A percentile compares a stretch with the other conserved stretches of the same genome.
Evolutionary conservation across 2,888 invertebrate species (phyloP).

Genomic region (Napeogenes inachia): DNA sequence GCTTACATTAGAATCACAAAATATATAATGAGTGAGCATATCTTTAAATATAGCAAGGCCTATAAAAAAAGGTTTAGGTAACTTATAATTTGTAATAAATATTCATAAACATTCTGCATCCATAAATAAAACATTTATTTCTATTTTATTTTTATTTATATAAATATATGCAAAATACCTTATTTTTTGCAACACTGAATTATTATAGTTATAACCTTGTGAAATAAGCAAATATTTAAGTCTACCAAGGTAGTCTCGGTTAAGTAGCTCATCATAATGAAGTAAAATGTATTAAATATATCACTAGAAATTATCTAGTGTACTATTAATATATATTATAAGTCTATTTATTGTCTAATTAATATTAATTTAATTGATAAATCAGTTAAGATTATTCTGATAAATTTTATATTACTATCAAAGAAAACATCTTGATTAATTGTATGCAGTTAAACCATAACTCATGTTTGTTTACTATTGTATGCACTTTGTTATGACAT

Average conservation of each 20-base stretch:
- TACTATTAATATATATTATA: neutral
- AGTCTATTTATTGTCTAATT: neutral
- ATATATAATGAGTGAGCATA: too few relatives aligned
- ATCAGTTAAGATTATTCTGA: neutral
- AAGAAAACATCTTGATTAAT: slow-evolving; percentile 21
- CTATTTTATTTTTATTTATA: neutral
- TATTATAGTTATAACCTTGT: slow-evolving; percentile 51
- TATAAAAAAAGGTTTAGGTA: neutral
- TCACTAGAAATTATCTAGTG: neutral
- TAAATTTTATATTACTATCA: slow-evolving; percentile 11
- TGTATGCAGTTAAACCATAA: slow-evolving; percentile 37
- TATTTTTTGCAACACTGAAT: slow-evolving; percentile 30
- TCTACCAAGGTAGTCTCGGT: slow-evolving; percentile 54
- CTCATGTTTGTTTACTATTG: slow-evolving; percentile 67
- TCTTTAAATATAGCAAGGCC: too few relatives aligned
- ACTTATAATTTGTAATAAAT: neutral
- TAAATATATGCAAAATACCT: slow-evolving; percentile 23
- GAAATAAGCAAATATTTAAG: slow-evolving; percentile 59
- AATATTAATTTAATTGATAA: neutral
- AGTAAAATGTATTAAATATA: slow-evolving; percentile 21
- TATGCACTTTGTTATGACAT: slow-evolving; percentile 58
- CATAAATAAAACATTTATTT: neutral
- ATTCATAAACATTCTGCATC: neutral
- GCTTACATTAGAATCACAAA: too few relatives aligned
- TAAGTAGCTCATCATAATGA: slow-evolving; percentile 39